Conservation (phyloP, 2,797 vertebrate species). For the Aythya fuligula region DNA sequence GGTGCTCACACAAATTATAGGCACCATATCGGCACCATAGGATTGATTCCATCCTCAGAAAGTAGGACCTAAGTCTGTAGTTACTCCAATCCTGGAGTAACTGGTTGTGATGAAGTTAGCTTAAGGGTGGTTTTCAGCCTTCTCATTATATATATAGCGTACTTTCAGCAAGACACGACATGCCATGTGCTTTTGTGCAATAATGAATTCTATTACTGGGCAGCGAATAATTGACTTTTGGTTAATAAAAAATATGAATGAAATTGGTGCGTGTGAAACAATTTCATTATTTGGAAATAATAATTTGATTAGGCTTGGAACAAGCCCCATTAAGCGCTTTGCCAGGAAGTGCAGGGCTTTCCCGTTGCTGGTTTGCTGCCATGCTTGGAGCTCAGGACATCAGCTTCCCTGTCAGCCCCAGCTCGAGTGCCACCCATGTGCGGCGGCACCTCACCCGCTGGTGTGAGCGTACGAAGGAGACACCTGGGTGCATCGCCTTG, state of each 20-base stretch:
- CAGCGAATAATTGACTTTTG: neutral
- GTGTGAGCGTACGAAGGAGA: neutral
- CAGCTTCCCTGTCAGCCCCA: neutral
- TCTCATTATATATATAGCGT: neutral
- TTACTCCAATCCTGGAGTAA: rapidly evolving
- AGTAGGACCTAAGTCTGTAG: neutral
- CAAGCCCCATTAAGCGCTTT: neutral
- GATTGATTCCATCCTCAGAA: neutral
- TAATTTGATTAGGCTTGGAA: neutral
- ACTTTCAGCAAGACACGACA: neutral
- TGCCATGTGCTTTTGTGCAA: neutral
- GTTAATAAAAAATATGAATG: neutral
- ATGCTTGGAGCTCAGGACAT: neutral
- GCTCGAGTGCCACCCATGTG: neutral
- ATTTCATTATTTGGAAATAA: neutral
- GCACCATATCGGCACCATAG: neutral
- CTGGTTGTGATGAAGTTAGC: neutral
- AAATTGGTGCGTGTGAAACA: neutral
- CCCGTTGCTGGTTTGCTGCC: neutral
- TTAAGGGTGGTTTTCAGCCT: neutral
- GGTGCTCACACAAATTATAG: neutral
- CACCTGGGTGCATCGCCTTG: neutral
- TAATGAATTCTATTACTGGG: neutral
- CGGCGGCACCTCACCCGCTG: no score
- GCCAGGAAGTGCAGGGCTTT: neutral